Evolutionary conservation across 2,797 vertebrate species (phyloP).

Genomic region (Coreius guichenoti): DNA sequence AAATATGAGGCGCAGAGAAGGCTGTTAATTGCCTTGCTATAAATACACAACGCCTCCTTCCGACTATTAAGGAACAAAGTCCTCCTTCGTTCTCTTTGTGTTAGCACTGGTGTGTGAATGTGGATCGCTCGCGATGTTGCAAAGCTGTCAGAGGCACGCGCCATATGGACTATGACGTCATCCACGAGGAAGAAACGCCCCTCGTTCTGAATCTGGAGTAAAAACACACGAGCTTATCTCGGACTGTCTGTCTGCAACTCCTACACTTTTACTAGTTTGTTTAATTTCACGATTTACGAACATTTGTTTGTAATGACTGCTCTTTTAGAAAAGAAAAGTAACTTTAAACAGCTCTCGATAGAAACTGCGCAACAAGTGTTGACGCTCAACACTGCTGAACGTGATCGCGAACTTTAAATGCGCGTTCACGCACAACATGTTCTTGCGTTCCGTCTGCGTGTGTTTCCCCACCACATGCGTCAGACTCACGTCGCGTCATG

Average conservation of each 20-base stretch:
- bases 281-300: background rate
- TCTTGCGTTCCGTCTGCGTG: background rate
- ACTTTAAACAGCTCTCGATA: background rate
- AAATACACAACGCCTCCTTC: slow-evolving; percentile 27
- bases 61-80: background rate
- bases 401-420: background rate
- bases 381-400: too few species aligned
- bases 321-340: background rate
- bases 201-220: slow-evolving; percentile 6
- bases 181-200: background rate
- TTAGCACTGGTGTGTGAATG: background rate
- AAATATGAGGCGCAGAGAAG: slow-evolving; percentile 4
- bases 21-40: slow-evolving; percentile 44
- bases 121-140: background rate
- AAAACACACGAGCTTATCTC: background rate
- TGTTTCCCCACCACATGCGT: background rate
- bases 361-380: slow-evolving; percentile 37
- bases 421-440: too few species aligned
- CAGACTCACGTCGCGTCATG: background rate
- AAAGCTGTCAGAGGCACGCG: slow-evolving; percentile 8
- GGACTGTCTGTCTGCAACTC: background rate
- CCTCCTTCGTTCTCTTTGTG: background rate
- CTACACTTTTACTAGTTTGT: background rate
- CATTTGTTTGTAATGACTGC: background rate
- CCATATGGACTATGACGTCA: slow-evolving; percentile 37